A percentile compares a stretch with the other conserved stretches of the same genome.
These are phyloP conservation scores for Lanistes nyassanus DNA, from an alignment of 1,140 invertebrate species.

Conservation along the genomic window DNA sequence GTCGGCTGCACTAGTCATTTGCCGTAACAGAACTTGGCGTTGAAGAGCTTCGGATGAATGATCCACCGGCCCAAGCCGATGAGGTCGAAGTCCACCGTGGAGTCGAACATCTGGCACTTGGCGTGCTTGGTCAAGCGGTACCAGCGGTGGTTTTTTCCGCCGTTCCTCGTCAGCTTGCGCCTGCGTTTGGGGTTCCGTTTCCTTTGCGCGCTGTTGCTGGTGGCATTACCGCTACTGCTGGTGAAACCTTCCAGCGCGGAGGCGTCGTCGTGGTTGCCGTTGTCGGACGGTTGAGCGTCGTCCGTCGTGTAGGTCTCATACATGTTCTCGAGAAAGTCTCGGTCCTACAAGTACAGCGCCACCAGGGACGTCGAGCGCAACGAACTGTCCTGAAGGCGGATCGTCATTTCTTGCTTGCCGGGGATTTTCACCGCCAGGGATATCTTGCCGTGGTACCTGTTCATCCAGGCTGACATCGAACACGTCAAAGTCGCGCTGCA, in stretches of 20 bases:
- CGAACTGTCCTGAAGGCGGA: constrained; percentile 8
- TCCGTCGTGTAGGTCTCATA: constrained; percentile 42
- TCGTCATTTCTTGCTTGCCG: constrained; percentile 16
- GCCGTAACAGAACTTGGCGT: constrained; percentile 93
- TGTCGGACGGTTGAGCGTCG: constrained; percentile 5
- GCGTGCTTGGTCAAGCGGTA: constrained; percentile 26
- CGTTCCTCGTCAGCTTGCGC: constrained; percentile 16
- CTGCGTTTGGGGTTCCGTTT: constrained; percentile 27
- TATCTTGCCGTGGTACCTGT: constrained; percentile 42
- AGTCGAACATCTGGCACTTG: constrained; percentile 55
- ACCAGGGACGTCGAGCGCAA: constrained; percentile 34
- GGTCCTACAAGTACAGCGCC: constrained; percentile 50
- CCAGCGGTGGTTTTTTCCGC: constrained; percentile 33
- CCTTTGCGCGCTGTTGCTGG: neutral
- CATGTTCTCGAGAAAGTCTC: constrained; percentile 44
- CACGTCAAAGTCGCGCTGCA: constrained; percentile 32
- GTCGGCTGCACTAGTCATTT: too few relatives aligned
- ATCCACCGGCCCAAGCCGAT: constrained; percentile 99
- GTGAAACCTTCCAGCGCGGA: too few relatives aligned
- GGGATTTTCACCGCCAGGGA: constrained; percentile 33
- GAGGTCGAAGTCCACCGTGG: constrained; percentile 93
- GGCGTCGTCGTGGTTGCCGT: neutral
- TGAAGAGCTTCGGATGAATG: constrained; percentile 94
- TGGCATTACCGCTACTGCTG: neutral
- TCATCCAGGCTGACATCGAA: constrained; percentile 43